A percentile compares a stretch with the other conserved stretches of the same genome.
These are phyloP conservation scores for Pterocles burchelli DNA, from an alignment of 2,113 vertebrate species.

Conservation along the genomic window DNA sequence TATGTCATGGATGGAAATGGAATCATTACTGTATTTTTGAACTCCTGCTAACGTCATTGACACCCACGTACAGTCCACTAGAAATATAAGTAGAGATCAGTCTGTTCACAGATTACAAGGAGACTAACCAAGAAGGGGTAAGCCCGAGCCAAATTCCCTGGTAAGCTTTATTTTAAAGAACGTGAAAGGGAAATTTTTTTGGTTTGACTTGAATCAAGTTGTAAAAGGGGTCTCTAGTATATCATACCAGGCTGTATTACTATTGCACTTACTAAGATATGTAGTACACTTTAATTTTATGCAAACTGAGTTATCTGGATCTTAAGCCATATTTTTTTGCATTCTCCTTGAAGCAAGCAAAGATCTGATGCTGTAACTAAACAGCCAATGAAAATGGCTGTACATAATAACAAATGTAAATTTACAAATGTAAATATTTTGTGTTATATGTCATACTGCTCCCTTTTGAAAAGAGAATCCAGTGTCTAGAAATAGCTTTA, in stretches of 20 bases:
- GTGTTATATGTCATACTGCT: neutral
- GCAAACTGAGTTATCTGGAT: neutral
- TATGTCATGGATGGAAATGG: slow-evolving; percentile 62
- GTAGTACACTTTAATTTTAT: neutral
- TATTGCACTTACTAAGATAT: neutral
- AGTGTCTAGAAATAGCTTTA: neutral
- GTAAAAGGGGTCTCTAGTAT: neutral
- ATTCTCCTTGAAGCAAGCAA: neutral
- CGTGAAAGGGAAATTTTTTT: neutral
- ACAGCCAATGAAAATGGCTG: neutral
- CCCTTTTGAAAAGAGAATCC: neutral
- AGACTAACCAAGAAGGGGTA: slow-evolving; percentile 32
- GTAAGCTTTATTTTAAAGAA: slow-evolving; percentile 65
- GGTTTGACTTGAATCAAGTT: neutral
- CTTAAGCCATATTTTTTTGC: neutral
- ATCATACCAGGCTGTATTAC: neutral
- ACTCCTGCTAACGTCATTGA: slow-evolving; percentile 69
- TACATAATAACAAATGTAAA: neutral
- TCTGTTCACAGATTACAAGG: slow-evolving; percentile 1
- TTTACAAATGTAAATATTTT: neutral
- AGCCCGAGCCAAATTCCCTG: slow-evolving; percentile 42
- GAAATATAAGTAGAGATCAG: slow-evolving; percentile 63
- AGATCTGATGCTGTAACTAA: neutral
- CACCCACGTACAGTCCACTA: slow-evolving; percentile 55
- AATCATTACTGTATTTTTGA: slow-evolving; percentile 74